phyloP scores from a whole-genome alignment of 1,140 invertebrate genomes.

The Lasioglossum baleicum region DNA sequence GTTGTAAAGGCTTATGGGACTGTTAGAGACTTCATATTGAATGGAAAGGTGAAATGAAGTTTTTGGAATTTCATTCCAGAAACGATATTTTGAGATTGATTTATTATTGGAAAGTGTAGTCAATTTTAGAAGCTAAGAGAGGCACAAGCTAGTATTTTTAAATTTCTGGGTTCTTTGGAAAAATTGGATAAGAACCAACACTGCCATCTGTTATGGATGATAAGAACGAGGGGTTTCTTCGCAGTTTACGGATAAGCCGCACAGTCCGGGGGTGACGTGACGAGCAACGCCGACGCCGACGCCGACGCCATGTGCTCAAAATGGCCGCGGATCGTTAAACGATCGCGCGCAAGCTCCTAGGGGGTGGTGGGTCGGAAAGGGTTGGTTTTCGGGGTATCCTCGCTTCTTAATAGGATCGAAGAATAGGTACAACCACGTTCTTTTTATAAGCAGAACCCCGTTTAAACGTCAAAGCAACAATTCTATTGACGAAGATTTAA shows the following conservation, averaged over 20 bases:
- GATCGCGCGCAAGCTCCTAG: conserved; percentile 67
- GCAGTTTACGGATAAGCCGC: conserved; percentile 75
- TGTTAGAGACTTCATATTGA: no score
- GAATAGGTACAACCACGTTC: conserved; percentile 32
- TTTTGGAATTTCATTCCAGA: no score
- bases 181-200: conserved; percentile 63
- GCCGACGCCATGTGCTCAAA: conserved; percentile 73
- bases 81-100: no score
- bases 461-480: no score
- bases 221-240: conserved; percentile 71
- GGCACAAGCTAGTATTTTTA: no score
- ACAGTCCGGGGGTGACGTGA: conserved; percentile 63
- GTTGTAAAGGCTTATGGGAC: no score
- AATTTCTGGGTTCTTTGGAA: not conserved
- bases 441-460: no score
- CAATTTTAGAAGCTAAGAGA: no score
- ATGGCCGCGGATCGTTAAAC: conserved; percentile 72
- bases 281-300: conserved; percentile 64
- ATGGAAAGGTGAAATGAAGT: no score
- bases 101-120: no score
- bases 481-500: no score
- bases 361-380: conserved; percentile 49
- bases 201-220: conserved; percentile 72
- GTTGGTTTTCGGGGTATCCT: conserved; percentile 56
- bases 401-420: conserved; percentile 60